These are phyloP conservation scores for Xanthorhoe spadicearia DNA, from an alignment of 2,888 invertebrate genomes.

Conservation along the genomic window DNA sequence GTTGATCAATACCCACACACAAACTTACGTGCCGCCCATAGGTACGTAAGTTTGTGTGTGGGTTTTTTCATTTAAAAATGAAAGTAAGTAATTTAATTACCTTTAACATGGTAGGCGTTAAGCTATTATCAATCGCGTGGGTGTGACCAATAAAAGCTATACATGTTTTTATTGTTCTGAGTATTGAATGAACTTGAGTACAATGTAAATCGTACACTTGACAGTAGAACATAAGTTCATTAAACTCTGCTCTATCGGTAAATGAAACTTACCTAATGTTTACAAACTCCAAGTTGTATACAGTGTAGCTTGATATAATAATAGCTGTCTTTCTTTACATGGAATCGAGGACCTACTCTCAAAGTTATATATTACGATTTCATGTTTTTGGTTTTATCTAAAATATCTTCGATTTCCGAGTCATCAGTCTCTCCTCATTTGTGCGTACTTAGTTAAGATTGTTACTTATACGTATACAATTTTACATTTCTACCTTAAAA, in stretches of 20 bases:
- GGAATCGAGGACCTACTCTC: not conserved
- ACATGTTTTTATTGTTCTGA: conserved; percentile 12
- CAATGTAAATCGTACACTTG: conserved; percentile 19
- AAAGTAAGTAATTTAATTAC: conserved; percentile 8
- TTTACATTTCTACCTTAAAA: too few species aligned
- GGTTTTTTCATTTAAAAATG: not conserved
- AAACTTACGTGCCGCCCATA: too few species aligned
- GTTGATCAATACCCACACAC: too few species aligned
- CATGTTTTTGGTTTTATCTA: too few species aligned
- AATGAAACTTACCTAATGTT: not conserved
- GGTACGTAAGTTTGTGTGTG: too few species aligned
- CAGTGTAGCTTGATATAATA: not conserved
- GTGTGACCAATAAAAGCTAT: conserved; percentile 28
- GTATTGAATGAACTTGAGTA: conserved; percentile 26
- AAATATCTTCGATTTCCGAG: too few species aligned
- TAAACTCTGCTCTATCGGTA: not conserved
- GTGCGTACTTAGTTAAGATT: too few species aligned
- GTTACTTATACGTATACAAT: too few species aligned
- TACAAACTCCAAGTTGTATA: not conserved
- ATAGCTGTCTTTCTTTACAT: not conserved
- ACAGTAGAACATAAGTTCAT: not conserved
- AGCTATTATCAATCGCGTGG: conserved; percentile 9
- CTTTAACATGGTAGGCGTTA: conserved; percentile 27
- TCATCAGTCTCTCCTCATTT: too few species aligned
- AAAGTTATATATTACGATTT: too few species aligned